phyloP scores from a whole-genome alignment of 1,140 invertebrate genomes.

The Laupala kohalensis region DNA sequence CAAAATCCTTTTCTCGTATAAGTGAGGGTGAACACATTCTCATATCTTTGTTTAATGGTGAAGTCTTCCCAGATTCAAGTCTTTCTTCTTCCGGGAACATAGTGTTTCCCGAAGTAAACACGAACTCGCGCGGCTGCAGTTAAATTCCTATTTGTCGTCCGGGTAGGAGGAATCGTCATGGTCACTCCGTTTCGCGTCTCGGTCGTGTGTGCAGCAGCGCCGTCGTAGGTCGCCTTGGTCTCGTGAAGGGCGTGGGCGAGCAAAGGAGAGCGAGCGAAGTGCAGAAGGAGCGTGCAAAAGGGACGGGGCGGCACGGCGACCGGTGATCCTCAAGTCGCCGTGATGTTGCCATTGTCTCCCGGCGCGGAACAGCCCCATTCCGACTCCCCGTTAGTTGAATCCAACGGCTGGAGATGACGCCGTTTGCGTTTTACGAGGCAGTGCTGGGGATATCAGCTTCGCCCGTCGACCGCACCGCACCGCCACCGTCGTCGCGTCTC shows the following conservation, averaged over 20 bases:
- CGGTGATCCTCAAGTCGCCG: background rate
- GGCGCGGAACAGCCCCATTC: constrained; percentile 5
- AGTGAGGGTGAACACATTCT: too few relatives aligned
- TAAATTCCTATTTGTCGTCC: background rate
- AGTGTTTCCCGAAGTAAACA: background rate
- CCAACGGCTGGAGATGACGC: constrained; percentile 14
- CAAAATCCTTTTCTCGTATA: too few relatives aligned
- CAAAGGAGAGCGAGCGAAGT: background rate
- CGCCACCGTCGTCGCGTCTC: background rate
- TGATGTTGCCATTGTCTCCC: constrained; percentile 9
- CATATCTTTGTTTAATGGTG: too few relatives aligned
- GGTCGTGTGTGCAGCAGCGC: too few relatives aligned
- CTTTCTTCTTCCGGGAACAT: background rate
- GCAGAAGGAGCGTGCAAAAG: background rate
- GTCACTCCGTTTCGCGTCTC: too few relatives aligned
- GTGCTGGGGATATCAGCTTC: background rate
- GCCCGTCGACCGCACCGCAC: background rate
- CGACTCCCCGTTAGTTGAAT: constrained; percentile 13
- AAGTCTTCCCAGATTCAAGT: too few relatives aligned
- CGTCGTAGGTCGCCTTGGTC: background rate
- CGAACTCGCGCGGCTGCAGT: background rate
- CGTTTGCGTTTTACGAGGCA: constrained; percentile 12
- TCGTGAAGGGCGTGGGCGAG: background rate
- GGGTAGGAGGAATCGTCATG: too few relatives aligned
- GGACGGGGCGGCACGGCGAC: background rate